Conservation (phyloP, 2,113 vertebrate genomes). For the Fukomys damarensis region DNA sequence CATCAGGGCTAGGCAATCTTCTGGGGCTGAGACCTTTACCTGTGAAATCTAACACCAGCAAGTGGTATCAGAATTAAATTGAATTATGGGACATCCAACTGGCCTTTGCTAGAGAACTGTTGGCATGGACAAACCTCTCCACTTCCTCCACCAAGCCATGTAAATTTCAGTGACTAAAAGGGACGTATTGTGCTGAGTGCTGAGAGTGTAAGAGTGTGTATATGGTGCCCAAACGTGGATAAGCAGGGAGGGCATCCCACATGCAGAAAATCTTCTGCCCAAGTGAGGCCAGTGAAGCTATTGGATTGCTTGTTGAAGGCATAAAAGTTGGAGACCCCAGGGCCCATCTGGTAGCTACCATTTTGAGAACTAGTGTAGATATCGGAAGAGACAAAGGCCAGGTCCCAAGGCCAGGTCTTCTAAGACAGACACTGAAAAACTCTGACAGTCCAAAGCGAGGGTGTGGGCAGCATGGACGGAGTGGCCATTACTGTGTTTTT, state of each 20-base stretch:
- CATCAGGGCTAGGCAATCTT: background rate
- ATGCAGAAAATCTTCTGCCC: background rate
- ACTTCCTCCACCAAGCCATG: background rate
- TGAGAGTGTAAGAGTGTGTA: background rate
- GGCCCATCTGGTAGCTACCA: too few relatives aligned
- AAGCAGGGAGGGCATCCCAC: background rate
- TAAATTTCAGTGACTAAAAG: background rate
- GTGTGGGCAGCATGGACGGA: accelerated
- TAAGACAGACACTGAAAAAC: background rate
- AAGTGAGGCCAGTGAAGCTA: background rate
- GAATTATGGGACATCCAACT: background rate
- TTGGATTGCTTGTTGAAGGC: background rate
- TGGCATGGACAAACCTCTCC: background rate
- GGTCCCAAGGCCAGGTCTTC: background rate
- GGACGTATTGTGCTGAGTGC: background rate
- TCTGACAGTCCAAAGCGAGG: background rate
- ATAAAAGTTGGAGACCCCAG: background rate
- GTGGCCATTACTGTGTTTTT: background rate
- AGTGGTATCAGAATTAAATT: background rate
- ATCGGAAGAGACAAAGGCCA: background rate
- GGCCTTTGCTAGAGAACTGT: background rate
- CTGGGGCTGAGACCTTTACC: too few relatives aligned
- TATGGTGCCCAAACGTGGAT: background rate
- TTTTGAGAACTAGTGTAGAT: background rate
- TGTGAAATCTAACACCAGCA: background rate